Base-by-base conservation (phyloP, 2,797 vertebrate species). In the Neopelma chrysocephalum region DNA sequence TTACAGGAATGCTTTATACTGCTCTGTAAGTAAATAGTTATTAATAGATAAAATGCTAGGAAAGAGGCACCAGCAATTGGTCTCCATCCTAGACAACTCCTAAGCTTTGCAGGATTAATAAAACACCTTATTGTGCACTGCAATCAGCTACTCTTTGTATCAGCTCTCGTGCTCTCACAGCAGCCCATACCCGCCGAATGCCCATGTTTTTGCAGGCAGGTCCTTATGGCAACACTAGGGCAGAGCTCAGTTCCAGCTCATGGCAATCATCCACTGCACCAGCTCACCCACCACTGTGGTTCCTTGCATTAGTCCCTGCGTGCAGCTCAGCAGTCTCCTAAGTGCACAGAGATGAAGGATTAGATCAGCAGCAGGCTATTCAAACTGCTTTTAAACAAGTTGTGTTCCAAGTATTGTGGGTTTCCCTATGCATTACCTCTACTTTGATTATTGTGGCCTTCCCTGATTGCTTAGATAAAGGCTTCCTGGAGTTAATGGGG, bases 401-500 rank as follows among this genome's bases (percentile, higher is more conserved):
- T 62, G 5, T 60, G 21, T 87, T 88, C 72, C 42, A 91, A 61
- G 57, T 25, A 78, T 68, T 91, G 76, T 36, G 53, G 29, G 14
- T 61, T 95, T 87, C 38, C 61, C 79, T 21, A 8, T 15, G 21
- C 40, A 12, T 78, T 92, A 53, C 20, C 17, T 56, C 60, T 66
- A 2, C 65, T 77, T 76, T 54, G 34, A 47, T 95, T 78, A 70
- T 57, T 81, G 76, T 88, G 69, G 48, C 82, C 68, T 89, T 93
- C 65, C 57, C 32, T 73, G 69, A 50, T 90, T 34, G 61, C 69
- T 77, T 40, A 76, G 89, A 75, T 87, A 88, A 95, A 90, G 57
- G 34, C 42, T 93, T 94, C 93, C 92, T 94, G 82, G 45, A 94
- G 53, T 73, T 57, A 71, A 61, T 27, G 69, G n/a, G 48, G 45